Conservation (phyloP, 2,797 vertebrate species). For the Platalea minor region DNA sequence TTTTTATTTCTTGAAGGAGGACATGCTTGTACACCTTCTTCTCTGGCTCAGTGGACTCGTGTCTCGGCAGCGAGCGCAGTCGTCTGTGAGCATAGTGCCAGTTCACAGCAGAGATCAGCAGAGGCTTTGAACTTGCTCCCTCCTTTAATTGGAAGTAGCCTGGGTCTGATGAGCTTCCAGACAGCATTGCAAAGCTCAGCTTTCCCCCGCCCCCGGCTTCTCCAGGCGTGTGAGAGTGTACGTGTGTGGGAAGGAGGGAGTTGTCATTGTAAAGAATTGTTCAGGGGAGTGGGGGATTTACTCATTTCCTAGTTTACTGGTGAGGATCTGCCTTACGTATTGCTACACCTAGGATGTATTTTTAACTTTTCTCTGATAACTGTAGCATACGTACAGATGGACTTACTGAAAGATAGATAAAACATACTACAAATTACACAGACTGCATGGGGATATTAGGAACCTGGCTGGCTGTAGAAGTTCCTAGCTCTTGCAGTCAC, state of each 20-base stretch:
- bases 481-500: background rate
- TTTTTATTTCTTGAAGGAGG: background rate
- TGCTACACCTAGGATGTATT: slow-evolving; percentile 41
- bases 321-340: slow-evolving; percentile 18
- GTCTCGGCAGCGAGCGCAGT: background rate
- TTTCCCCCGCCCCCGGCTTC: background rate
- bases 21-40: background rate
- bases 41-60: background rate
- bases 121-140: slow-evolving; percentile 29
- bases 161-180: background rate
- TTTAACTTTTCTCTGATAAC: slow-evolving; percentile 33
- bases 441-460: background rate
- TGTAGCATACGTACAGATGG: background rate
- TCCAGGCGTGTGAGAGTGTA: slow-evolving; percentile 1
- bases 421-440: background rate
- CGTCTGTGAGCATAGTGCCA: background rate
- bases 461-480: background rate
- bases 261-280: slow-evolving; percentile 40
- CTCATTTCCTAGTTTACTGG: slow-evolving; percentile 29
- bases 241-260: slow-evolving; percentile 35
- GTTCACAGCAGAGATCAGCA: background rate
- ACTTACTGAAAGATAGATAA: background rate
- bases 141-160: slow-evolving; percentile 19
- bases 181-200: slow-evolving; percentile 35
- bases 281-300: slow-evolving; percentile 23